Base-by-base conservation (phyloP, 2,797 vertebrate species). In the Australoheros facetus region DNA sequence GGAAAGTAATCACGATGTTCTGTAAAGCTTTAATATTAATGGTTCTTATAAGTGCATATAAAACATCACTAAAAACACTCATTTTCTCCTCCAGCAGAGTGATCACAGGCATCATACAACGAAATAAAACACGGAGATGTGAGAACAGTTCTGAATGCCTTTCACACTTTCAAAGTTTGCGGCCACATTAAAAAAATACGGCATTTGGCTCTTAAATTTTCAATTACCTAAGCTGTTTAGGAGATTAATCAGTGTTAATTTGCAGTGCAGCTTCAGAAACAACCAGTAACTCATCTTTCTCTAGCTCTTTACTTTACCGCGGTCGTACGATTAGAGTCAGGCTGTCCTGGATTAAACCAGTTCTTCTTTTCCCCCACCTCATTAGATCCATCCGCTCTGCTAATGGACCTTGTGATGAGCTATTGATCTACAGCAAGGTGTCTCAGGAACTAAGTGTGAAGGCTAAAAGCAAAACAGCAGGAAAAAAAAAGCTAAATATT, bases 361-460 rank as follows among this genome's bases (percentile, higher is more conserved):
- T 88, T 89, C 83, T 84, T 89, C 78, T 85, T 89, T 91, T 87
- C 82, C 54, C 19, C 19, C 60, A 80, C 66, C 86, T 85, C 86
- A 95, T 95, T 95, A 93, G 91, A 93, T 88, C 87, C 78, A 91
- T 94, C 84, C 88, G 78, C 83, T 77, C 86, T 78, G 89, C 89
- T 95, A 96, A 95, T 95, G 94, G 92, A 87, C 83, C 93, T 85
- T 93, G 91, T 91, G 93, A 95, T 93, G 92, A 95, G 93, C 89
- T 95, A 95, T 95, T 90, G 95, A 95, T 96, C 91, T 88, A 85
- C 77, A 88, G 80, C 75, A 83, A 84, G 84, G 91, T 84, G 83
- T 87, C 81, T 86, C 83, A 77, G 84, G 73, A 87, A 88, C 73
- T 82, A 78, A 83, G 81, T 59, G 55, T 51, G 66, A 56, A 30